Conservation (phyloP, 2,888 invertebrate species). For the Cartodere bifasciata region DNA sequence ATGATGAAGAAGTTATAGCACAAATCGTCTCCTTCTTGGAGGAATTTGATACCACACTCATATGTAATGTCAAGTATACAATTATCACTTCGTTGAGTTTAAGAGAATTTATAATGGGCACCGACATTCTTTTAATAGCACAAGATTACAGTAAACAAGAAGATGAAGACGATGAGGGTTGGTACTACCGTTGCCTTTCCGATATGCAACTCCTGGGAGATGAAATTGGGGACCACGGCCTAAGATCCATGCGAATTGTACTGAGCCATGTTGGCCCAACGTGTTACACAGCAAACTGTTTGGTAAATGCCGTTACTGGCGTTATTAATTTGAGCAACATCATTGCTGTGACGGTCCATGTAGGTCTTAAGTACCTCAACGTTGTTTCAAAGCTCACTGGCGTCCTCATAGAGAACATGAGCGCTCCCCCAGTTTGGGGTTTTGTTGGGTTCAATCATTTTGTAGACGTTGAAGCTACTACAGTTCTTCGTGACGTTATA, state of each 20-base stretch:
- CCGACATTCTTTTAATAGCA: slow-evolving; percentile 7
- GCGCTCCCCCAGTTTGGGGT: slow-evolving; percentile 52
- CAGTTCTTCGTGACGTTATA: slow-evolving; percentile 40
- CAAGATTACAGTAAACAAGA: slow-evolving; percentile 18
- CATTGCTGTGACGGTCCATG: slow-evolving; percentile 44
- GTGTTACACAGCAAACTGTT: slow-evolving; percentile 44
- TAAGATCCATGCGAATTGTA: slow-evolving; percentile 37
- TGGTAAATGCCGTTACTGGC: slow-evolving; percentile 32
- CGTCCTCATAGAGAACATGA: slow-evolving; percentile 38
- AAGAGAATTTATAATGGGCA: slow-evolving; percentile 4
- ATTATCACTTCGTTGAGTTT: slow-evolving; percentile 3
- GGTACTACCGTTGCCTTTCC: slow-evolving; percentile 27
- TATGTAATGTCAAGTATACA: not conserved
- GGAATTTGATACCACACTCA: not conserved
- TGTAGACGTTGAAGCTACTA: slow-evolving; percentile 41
- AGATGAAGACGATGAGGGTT: slow-evolving; percentile 20
- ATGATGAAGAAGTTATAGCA: slow-evolving; percentile 2
- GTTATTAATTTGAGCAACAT: slow-evolving; percentile 38
- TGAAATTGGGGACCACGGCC: slow-evolving; percentile 39
- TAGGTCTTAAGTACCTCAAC: slow-evolving; percentile 38
- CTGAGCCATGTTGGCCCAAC: slow-evolving; percentile 43
- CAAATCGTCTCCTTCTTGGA: slow-evolving; percentile 6
- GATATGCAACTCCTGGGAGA: slow-evolving; percentile 35
- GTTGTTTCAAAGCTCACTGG: slow-evolving; percentile 36
- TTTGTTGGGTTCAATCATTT: slow-evolving; percentile 44